Conservation (phyloP, 2,888 invertebrate genomes). For the Tetragnatha montana region DNA sequence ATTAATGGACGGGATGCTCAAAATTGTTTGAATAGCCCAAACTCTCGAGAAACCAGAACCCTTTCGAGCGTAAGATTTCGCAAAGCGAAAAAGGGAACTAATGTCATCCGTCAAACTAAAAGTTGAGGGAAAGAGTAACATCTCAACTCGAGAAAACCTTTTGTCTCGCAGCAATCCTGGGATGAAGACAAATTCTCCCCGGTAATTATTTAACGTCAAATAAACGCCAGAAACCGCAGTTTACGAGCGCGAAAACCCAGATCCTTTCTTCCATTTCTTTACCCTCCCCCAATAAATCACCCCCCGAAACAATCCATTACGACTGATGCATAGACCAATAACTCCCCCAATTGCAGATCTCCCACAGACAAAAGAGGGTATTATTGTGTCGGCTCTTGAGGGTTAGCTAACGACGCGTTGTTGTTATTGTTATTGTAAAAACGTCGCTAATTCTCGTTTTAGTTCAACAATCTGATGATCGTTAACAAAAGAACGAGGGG, state of each 20-base stretch:
- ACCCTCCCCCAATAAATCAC: neutral
- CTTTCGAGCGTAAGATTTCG: too few species aligned
- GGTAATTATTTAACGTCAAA: neutral
- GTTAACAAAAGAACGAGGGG: neutral
- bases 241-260: neutral
- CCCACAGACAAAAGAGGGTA: neutral
- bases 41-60: too few species aligned
- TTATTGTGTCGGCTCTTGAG: neutral
- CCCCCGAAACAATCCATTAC: neutral
- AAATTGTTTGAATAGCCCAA: too few species aligned
- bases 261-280: neutral
- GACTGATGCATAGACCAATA: neutral
- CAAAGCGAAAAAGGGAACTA: too few species aligned
- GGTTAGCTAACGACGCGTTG: neutral
- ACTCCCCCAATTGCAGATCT: neutral
- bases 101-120: too few species aligned
- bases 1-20: too few species aligned
- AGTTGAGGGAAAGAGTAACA: neutral
- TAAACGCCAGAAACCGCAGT: neutral
- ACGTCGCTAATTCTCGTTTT: neutral
- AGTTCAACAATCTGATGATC: neutral
- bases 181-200: neutral
- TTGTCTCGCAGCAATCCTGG: neutral
- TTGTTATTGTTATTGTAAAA: neutral
- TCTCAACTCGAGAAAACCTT: neutral